Evolutionary conservation across 1,140 invertebrate species (phyloP).

Genomic region (Drosophila melanica): DNA sequence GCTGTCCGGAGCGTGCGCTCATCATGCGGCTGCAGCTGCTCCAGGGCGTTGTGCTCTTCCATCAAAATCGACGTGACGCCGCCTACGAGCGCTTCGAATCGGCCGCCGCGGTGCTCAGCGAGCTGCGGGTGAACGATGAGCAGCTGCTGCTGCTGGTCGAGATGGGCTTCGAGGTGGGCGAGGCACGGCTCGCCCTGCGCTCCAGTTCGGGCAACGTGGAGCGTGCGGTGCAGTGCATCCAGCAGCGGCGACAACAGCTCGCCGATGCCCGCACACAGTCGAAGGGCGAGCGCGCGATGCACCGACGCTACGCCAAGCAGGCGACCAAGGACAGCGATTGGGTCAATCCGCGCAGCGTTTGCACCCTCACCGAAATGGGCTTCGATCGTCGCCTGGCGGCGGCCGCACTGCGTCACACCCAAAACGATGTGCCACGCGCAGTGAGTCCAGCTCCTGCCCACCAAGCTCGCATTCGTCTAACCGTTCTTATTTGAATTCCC

Average conservation of each 20-base stretch:
- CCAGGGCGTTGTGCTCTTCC: constrained; percentile 90
- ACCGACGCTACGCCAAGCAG: constrained; percentile 64
- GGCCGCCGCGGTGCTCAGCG: constrained; percentile 86
- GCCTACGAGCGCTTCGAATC: constrained; percentile 86
- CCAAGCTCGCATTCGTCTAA: no score
- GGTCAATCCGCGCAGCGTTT: constrained; percentile 84
- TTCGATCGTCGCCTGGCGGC: constrained; percentile 86
- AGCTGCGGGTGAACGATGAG: constrained; percentile 87
- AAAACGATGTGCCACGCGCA: constrained; percentile 88
- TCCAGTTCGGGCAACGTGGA: constrained; percentile 86
- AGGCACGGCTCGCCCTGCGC: constrained; percentile 88
- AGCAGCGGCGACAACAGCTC: constrained; percentile 85
- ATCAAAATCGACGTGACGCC: constrained; percentile 88
- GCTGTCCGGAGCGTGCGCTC: constrained; percentile 88
- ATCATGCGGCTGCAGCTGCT: constrained; percentile 91
- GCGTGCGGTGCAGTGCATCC: constrained; percentile 87
- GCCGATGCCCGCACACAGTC: constrained; percentile 85
- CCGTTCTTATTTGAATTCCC: no score
- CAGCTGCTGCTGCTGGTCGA: constrained; percentile 85
- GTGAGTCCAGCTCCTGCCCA: constrained; percentile 82
- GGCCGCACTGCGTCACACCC: constrained; percentile 86
- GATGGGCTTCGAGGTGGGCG: constrained; percentile 87
- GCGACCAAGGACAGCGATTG: constrained; percentile 54
- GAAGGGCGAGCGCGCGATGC: constrained; percentile 85
- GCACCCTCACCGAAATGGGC: constrained; percentile 88